Base-by-base conservation (phyloP, 2,797 vertebrate species). In the Adrianichthys oophorus region DNA sequence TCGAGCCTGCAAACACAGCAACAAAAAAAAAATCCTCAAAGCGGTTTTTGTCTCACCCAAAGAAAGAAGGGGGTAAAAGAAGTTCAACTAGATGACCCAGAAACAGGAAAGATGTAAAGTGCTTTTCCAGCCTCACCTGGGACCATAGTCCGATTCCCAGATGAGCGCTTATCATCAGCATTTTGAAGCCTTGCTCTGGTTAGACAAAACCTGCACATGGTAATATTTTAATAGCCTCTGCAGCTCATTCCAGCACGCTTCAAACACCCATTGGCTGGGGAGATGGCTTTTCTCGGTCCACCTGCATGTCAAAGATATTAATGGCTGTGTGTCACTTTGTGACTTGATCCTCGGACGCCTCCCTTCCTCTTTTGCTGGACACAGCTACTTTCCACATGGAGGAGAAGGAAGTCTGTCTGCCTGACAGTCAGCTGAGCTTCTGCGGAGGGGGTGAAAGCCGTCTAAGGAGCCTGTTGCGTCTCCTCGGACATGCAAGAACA, bases 291-390 rank as follows among this genome's bases (percentile, higher is more conserved):
- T 37, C 73, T 68, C 37, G 48, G 63, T 76, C 80, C 88, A 85
- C 78, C 78, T 82, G 78, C 56, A 86, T 80, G 77, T 87, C 89
- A 88, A 79, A 66, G 69, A 85, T 84, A 84, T 89, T 89, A 89
- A 91, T 85, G 79, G 68, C 80, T 74, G 47, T 80, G 82, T 87
- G 76, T 83, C 78, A 78, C 75, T 76, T 68, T 62, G 62, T 62
- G 76, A 76, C 68, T 77, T 41, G 18, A 61, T 58, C 62, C 55
- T 78, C 59, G 61, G 68, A 78, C 76, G 62, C 74, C 65, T 69
- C 48, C 65, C 80, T 86, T 91, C 78, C 73, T 66, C 82, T 80
- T 85, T 87, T 78, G 85, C 68, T 79, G 70, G 65, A 83, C 85
- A 85, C 59, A 64, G 82, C 52, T 60, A 37, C 48, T 82, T 85